phyloP scores from a whole-genome alignment of 2,888 invertebrate genomes.

The Caenorhabditis imperialis region DNA sequence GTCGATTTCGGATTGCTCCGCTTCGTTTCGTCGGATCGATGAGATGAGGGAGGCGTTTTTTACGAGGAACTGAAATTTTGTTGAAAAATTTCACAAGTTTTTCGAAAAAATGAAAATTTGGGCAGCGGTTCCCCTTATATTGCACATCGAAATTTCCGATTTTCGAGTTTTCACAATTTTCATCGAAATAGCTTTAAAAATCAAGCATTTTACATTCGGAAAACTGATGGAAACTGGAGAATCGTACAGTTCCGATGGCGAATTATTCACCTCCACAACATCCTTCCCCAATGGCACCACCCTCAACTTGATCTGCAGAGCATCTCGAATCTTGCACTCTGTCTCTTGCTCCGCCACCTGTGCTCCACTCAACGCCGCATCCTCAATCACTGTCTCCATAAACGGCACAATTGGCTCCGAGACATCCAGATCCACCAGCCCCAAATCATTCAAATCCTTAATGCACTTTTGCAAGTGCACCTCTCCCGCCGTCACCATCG shows the following conservation, averaged over 20 bases:
- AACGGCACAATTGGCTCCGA: conserved; percentile 97
- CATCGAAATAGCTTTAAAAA: too few relatives aligned
- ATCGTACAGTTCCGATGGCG: background rate
- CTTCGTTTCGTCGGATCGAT: conserved; percentile 58
- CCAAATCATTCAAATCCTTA: conserved; percentile 86
- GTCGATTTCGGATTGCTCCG: conserved; percentile 33
- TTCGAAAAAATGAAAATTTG: too few relatives aligned
- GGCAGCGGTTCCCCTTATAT: too few relatives aligned
- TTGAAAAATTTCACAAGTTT: too few relatives aligned
- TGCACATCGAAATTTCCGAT: too few relatives aligned
- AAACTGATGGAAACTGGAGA: too few relatives aligned
- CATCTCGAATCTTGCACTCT: conserved; percentile 70
- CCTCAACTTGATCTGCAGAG: conserved; percentile 67
- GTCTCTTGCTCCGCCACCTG: conserved; percentile 71
- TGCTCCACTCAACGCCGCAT: conserved; percentile 57
- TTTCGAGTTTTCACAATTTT: too few relatives aligned
- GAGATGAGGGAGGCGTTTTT: conserved; percentile 56
- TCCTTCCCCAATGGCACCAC: conserved; percentile 66
- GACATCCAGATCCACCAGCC: conserved; percentile 80
- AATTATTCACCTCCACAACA: conserved; percentile 38
- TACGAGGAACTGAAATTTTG: conserved; percentile 59
- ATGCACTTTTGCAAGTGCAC: conserved; percentile 96
- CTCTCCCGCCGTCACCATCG: conserved; percentile 94
- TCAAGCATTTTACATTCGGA: too few relatives aligned
- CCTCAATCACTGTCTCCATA: conserved; percentile 89